Evolutionary conservation across 2,888 invertebrate species (phyloP), one percentile per base, ranked within the genome.

Genomic region (Patella depressa): DNA sequence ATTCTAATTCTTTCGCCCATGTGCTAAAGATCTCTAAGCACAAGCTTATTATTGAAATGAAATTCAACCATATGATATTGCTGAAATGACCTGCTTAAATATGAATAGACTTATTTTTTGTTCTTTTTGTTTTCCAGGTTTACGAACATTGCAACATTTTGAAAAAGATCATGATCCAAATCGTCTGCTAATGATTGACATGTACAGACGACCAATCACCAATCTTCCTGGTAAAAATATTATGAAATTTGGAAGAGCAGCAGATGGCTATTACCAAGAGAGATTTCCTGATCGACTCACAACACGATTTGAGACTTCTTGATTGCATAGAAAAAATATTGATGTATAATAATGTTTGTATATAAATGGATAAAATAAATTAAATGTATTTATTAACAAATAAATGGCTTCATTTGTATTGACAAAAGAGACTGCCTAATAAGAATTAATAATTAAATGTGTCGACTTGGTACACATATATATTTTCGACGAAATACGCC

Each of bases 171-270:
- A 90, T 79, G 88, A 88, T 72, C 82, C 87, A 2, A 86, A 88
- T 78, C 80, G 88, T n/a, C 91, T 88, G 81, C 85, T 89, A 15
- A 89, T 83, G 72, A 90, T 91, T 69, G 91, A 91, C 77, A 85
- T 88, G 80, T 91, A 91, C 82, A 83, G 89, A 53, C 81, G 91
- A 74, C 88, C 85, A n/a, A 87, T 90, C 14, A 91, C 91, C 9
- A 90, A 90, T 78, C 79, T 87, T 73, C 83, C 89, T 3, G 90
- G 91, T 24, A 82, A 82, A 54, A 87, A 90, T 11, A 82, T 86
- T 69, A 89, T 89, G 87, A 88, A 90, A 77, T 87, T 88, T 81
- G 91, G 91, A 17, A 81, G 91, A 75, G 90, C 91, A 7, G 86
- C 85, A 24, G 88, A 89, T 53, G 91, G 91, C 17, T 91, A 91